Evolutionary conservation across 2,888 invertebrate genomes (phyloP).

Genomic region (Pterostichus niger): DNA sequence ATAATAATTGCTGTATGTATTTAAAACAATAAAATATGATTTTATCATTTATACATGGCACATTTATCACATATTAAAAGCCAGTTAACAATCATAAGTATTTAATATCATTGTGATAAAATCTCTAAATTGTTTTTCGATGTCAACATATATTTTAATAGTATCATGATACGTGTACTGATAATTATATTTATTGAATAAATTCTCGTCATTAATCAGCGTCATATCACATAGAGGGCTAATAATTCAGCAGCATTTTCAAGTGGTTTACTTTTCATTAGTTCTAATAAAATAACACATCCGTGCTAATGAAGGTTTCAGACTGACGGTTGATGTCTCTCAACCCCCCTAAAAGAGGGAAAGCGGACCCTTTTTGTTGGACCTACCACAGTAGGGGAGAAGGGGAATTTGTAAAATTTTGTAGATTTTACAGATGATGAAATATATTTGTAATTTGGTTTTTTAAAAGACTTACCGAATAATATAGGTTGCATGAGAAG

Average conservation of each 20-base stretch:
- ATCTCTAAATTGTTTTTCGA: not conserved
- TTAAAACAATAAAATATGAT: too few species aligned
- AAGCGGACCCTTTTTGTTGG: not conserved
- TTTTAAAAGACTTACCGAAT: too few species aligned
- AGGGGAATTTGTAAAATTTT: too few species aligned
- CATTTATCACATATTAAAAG: too few species aligned
- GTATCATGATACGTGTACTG: not conserved
- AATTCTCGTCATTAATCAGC: slow-evolving; percentile 23
- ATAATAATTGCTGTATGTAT: too few species aligned
- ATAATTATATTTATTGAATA: slow-evolving; percentile 17
- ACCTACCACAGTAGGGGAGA: too few species aligned
- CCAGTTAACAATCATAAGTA: too few species aligned
- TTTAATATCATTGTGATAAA: too few species aligned
- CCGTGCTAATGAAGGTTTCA: slow-evolving; percentile 54
- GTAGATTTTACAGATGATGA: too few species aligned
- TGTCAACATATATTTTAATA: not conserved
- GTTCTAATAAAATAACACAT: slow-evolving; percentile 58
- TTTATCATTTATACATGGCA: too few species aligned
- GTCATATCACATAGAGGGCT: slow-evolving; percentile 40
- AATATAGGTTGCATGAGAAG: too few species aligned
- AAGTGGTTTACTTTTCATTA: slow-evolving; percentile 55
- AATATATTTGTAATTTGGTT: too few species aligned
- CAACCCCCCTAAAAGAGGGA: not conserved
- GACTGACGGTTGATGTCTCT: slow-evolving; percentile 27
- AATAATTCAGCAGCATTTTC: slow-evolving; percentile 37